Evolutionary conservation across 1,140 invertebrate species (phyloP), one percentile per base, ranked within the genome.

Genomic region (Hestina assimilis): DNA sequence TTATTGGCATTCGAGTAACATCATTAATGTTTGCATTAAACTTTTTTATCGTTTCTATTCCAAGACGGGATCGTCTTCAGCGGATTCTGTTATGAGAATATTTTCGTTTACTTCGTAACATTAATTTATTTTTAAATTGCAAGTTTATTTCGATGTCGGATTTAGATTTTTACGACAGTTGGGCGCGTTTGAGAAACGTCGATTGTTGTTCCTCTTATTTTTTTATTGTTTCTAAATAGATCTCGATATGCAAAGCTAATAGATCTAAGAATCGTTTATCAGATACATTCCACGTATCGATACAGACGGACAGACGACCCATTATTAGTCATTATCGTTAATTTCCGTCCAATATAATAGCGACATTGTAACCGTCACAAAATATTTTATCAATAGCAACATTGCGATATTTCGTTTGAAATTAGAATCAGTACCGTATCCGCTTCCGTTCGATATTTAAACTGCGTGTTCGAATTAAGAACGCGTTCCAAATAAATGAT

Each of bases 361-460:
- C 73, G 71, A 60, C 65, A 72, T 71, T 79, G 75, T 76, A 50
- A 63, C 46, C 65, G 63, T 67, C 54, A 70, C 82, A 73, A 82
- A 83, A 78, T 38, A 76, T 80, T 77, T 87, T 85, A 87, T 87
- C 82, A 83, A 87, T 87, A 78, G 68, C 72, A 79, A 78, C 76
- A 74, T 77, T 77, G 78, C 74, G 72, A 87, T 84, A 82, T 79
- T 84, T 75, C 66, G 72, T 83, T 84, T 78, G 81, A 82, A 86
- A 82, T 87, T 87, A 82, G 84, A 87, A 87, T 87, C 84, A 85
- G 77, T 83, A 83, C 73, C 60, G 80, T 81, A 79, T 87, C 84
- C 82, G 78, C 69, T 86, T 87, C 84, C 84, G 84, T 87, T 87
- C 83, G 79, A 87, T 85, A 84, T 78, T 87, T 63, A 69, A 86